Percentiles rank a stretch among this genome's conserved stretches.
Conservation (phyloP, 2,113 vertebrate species). For the Terrapene triunguis region DNA sequence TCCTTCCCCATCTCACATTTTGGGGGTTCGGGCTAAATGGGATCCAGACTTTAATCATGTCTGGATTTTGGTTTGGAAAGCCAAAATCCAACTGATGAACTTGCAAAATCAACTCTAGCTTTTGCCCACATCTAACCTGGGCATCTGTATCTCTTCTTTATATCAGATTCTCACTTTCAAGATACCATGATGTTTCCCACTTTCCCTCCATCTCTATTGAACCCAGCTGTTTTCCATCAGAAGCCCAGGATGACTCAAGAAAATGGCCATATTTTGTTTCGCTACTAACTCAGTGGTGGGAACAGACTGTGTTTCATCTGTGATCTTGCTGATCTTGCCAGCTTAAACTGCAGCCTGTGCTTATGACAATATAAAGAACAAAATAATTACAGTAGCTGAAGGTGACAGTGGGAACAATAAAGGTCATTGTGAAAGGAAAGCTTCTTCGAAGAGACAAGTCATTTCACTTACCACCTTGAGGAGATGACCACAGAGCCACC, state of each 20-base stretch:
- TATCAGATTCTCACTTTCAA: not conserved
- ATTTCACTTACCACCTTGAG: not conserved
- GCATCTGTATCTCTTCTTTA: not conserved
- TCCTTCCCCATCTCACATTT: not conserved
- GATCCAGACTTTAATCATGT: not conserved
- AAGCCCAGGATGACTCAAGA: not conserved
- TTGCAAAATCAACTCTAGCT: not conserved
- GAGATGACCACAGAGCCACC: not conserved
- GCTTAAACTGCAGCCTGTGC: not conserved
- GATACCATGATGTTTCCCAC: not conserved
- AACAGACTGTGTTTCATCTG: not conserved
- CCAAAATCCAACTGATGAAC: not conserved
- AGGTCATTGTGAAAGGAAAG: not conserved
- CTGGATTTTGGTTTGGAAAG: not conserved
- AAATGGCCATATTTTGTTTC: not conserved
- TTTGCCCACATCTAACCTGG: not conserved
- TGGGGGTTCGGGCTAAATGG: not conserved
- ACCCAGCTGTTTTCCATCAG: not conserved
- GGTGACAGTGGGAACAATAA: not conserved
- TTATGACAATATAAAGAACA: not conserved
- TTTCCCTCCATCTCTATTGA: not conserved
- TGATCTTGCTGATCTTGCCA: not conserved
- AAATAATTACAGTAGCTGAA: not conserved
- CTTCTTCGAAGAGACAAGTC: not conserved
- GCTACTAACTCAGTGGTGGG: not conserved